Evolutionary conservation across 92 coral and sea anemone genomes (phyloP).

Genomic region (Paramuricea clavata): DNA sequence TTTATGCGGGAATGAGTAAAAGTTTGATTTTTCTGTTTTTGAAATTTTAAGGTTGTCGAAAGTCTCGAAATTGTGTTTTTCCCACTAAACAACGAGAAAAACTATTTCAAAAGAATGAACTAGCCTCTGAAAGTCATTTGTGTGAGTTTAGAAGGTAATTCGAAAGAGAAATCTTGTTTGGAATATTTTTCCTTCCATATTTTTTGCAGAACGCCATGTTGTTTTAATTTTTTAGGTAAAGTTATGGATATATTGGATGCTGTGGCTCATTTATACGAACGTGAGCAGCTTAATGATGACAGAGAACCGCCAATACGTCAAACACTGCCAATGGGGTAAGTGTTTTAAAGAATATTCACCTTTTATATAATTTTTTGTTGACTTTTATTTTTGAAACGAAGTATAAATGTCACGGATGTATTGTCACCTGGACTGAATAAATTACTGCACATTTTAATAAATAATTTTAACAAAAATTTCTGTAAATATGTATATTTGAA

Average conservation of each 20-base stretch:
- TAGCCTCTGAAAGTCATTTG: background rate
- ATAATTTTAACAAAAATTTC: background rate
- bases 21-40: background rate
- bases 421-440: background rate
- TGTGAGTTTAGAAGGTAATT: background rate
- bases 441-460: background rate
- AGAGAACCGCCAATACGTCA: conserved; percentile 14
- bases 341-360: background rate
- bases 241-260: conserved; percentile 39
- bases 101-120: background rate
- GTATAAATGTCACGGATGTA: background rate
- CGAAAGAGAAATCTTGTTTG: background rate
- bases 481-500: background rate
- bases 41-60: background rate
- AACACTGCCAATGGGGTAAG: conserved; percentile 32
- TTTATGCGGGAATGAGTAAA: conserved; percentile 11
- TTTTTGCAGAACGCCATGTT: background rate
- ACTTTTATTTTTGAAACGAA: background rate
- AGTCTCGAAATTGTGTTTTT: background rate
- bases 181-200: background rate
- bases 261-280: conserved; percentile 33
- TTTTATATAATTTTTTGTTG: background rate
- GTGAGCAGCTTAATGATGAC: background rate
- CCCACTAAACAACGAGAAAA: background rate
- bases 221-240: background rate